These are phyloP conservation scores for Pseudoips prasinana DNA, from an alignment of 2,888 invertebrate genomes.

Conservation along the genomic window DNA sequence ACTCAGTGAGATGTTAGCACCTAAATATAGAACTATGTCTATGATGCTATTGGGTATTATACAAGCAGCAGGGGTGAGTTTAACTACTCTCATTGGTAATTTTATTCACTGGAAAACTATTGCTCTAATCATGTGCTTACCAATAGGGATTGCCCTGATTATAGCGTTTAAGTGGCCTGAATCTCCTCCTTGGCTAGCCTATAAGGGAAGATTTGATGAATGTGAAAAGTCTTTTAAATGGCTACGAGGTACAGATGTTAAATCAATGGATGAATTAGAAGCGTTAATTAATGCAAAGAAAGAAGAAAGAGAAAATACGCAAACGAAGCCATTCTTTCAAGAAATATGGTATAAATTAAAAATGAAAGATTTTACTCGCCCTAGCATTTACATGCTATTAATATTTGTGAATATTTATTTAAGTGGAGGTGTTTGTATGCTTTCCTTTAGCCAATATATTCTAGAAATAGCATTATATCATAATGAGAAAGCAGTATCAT, in stretches of 20 bases:
- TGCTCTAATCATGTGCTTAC: constrained; percentile 1
- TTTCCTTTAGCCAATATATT: background rate
- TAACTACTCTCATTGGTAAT: constrained; percentile 4
- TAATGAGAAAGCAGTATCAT: background rate
- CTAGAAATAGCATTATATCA: constrained; percentile 1
- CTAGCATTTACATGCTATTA: background rate
- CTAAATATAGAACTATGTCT: constrained; percentile 16
- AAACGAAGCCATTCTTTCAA: background rate
- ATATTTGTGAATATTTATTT: constrained; percentile 1
- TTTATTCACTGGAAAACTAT: constrained; percentile 2
- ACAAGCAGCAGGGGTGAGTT: constrained; percentile 11
- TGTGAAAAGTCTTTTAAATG: constrained; percentile 14
- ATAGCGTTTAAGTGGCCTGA: constrained; percentile 20
- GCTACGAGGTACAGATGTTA: constrained; percentile 12
- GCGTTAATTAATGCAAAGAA: constrained; percentile 6
- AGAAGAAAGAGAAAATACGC: background rate
- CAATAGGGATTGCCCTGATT: constrained; percentile 1
- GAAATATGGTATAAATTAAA: background rate
- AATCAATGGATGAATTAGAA: constrained; percentile 7
- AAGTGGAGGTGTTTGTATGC: background rate
- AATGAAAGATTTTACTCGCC: constrained; percentile 1
- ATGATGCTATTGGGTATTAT: constrained; percentile 15
- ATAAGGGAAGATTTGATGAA: constrained; percentile 18
- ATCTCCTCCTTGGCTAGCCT: constrained; percentile 29
- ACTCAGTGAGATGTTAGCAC: constrained; percentile 26